These are phyloP conservation scores for Leptodon cayanensis DNA, from an alignment of 2,797 vertebrate species.

Conservation along the genomic window DNA sequence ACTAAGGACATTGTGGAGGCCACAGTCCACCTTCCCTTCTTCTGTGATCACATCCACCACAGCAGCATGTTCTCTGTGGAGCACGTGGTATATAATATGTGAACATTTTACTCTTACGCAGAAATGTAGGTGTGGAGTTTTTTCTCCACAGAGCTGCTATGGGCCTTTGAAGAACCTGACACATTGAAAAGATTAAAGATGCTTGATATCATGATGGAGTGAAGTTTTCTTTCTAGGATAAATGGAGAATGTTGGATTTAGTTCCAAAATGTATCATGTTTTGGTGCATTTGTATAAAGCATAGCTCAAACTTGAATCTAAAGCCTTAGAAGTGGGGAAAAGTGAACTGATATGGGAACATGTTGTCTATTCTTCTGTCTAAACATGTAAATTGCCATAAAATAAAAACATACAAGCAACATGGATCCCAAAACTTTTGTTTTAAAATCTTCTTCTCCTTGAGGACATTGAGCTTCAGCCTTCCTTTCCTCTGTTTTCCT, in stretches of 20 bases:
- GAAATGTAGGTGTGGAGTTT: fast-evolving
- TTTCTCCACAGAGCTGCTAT: not conserved
- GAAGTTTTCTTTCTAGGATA: not conserved
- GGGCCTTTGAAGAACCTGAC: not conserved
- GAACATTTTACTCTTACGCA: not conserved
- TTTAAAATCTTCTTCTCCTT: not conserved
- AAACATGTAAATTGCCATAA: not conserved
- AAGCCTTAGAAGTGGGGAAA: not conserved
- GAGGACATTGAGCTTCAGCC: not conserved
- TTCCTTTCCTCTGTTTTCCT: not conserved
- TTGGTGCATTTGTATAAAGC: not conserved
- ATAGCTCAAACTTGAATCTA: not conserved
- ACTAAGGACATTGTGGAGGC: not conserved
- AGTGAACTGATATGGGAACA: not conserved
- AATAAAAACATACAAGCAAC: not conserved
- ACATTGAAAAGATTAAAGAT: not conserved
- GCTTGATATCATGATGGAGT: not conserved
- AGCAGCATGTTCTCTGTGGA: not conserved
- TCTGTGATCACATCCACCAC: not conserved
- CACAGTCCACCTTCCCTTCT: fast-evolving
- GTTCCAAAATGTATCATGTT: not conserved
- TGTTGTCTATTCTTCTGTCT: not conserved
- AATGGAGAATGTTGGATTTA: not conserved
- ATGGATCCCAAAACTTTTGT: not conserved
- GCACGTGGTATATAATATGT: fast-evolving